phyloP scores from a whole-genome alignment of 2,888 invertebrate genomes.

The Ophioninae sp. region DNA sequence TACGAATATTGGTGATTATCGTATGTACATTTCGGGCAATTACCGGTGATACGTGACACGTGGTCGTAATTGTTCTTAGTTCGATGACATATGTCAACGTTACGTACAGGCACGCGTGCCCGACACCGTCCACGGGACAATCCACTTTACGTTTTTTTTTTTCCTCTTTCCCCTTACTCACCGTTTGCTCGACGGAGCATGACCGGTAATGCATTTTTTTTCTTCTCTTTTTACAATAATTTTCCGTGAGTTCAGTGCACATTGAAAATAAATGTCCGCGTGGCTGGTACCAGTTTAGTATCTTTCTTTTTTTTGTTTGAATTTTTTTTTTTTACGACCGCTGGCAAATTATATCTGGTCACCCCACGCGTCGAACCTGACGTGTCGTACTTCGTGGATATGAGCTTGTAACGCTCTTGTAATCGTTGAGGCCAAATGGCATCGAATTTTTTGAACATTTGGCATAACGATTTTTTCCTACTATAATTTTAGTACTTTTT shows the following conservation, averaged over 20 bases:
- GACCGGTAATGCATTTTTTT: conserved; percentile 44
- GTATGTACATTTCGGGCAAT: conserved; percentile 34
- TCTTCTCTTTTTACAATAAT: conserved; percentile 32
- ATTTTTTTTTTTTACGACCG: conserved; percentile 14
- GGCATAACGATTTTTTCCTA: too few relatives aligned
- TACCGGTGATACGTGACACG: conserved; percentile 52
- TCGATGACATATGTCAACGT: conserved; percentile 58
- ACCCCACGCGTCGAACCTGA: conserved; percentile 6
- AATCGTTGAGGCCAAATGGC: too few relatives aligned
- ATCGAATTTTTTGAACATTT: too few relatives aligned
- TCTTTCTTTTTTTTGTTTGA: not conserved
- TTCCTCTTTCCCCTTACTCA: conserved; percentile 14
- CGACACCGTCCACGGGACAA: conserved; percentile 27
- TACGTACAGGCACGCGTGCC: conserved; percentile 39
- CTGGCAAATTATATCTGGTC: conserved; percentile 28
- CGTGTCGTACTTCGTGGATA: not conserved
- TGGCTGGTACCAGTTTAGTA: conserved; percentile 50
- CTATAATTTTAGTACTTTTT: too few relatives aligned
- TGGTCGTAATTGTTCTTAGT: conserved; percentile 50
- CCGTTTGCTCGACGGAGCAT: conserved; percentile 48
- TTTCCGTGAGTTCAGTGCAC: not conserved
- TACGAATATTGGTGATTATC: conserved; percentile 35
- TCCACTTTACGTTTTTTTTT: conserved; percentile 33
- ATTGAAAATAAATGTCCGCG: conserved; percentile 40
- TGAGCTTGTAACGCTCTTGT: not conserved